Base-by-base conservation (phyloP, 2,797 vertebrate genomes). In the Myripristis murdjan region DNA sequence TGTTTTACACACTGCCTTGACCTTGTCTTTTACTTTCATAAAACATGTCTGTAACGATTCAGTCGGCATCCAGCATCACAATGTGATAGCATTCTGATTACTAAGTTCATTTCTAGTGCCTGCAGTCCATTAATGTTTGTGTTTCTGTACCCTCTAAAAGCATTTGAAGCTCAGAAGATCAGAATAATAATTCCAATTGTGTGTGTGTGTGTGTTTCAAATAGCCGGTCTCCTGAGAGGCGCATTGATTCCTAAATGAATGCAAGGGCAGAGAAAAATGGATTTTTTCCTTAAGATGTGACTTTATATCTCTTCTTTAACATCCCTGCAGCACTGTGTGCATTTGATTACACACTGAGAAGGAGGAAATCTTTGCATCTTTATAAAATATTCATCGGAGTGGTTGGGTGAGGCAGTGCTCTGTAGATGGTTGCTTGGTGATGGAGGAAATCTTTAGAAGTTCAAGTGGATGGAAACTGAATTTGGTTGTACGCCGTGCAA, bases 191-290 rank as follows among this genome's bases (percentile, higher is more conserved):
- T 88, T 85, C 70, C 79, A 62, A 58, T 87, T 64, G 39, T 28
- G 44, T 71, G 44, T 44, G 24, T 64, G 49, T 79, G 77, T 70
- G 64, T 66, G 65, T 83, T 89, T 87, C 75, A 86, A 88, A 87
- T 81, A 86, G 83, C 80, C 64, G 31, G 83, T 92, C 93, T 92
- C 90, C 53, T 8, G 90, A 91, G 94, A 92, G 81, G 54, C 33
- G 66, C 91, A 93, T 92, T 92, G 93, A 95, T 95, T 93, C 90
- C 84, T 91, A 93, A 94, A 95, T 94, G 91, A 95, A 94, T 92
- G 90, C 85, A 91, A 88, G 87, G 84, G 87, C 88, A 73, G 85
- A 93, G 88, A 91, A 91, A 92, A 94, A 93, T 91, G 76, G 89
- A 92, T 92, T 92, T 79, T 77, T 89, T 89, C 89, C 87, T 88